Base-by-base conservation (phyloP, 2,113 vertebrate species). In the Daboia siamensis region DNA sequence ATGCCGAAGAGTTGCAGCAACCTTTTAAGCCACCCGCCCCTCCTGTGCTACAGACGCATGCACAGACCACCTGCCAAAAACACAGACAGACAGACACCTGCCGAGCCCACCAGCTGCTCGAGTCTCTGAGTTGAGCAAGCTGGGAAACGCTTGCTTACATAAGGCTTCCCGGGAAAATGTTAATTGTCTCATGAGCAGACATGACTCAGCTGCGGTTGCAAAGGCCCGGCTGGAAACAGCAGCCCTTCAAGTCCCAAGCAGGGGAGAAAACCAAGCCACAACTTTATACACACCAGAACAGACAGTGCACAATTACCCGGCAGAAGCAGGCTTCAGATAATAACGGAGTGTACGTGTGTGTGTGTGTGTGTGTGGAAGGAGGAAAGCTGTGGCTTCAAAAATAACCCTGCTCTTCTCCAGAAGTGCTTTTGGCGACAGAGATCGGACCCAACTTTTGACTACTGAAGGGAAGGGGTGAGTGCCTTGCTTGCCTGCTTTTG, bases 181-280 rank as follows among this genome's bases (percentile, higher is more conserved):
- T 29, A 85, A 80, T n/a, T 12, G n/a, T 90, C 55, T 90, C 55
- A n/a, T 86, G 92, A 86, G 88, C 92, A 92, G 92, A 92, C 92
- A 90, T 92, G 92, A 92, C 88, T 92, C 92, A 90, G 88, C 74
- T 24, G 88, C 39, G 74, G 74, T 33, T 86, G 46, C 9, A 61
- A 86, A 26, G 46, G 54, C 44, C 46, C 64, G 24, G 46, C 59
- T 29, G 46, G 51, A 29, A n/a, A 85, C 7, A 74, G 26, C 69
- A 84, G 13, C 26, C 10, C 69, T 89, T 59, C 54, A 39, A 39
- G 15, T 51, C 69, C 39, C 39, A 3, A 1, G 55, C 88, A 5
- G 48, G 7, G 20, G 21, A 33, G 21, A 12, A 12, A 86, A n/a
- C 21, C 33, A 61, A 89, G 51, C 46, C 29, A 21, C 44, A 80